Conservation (phyloP, 2,888 invertebrate species). For the Brassicogethes aeneus region DNA sequence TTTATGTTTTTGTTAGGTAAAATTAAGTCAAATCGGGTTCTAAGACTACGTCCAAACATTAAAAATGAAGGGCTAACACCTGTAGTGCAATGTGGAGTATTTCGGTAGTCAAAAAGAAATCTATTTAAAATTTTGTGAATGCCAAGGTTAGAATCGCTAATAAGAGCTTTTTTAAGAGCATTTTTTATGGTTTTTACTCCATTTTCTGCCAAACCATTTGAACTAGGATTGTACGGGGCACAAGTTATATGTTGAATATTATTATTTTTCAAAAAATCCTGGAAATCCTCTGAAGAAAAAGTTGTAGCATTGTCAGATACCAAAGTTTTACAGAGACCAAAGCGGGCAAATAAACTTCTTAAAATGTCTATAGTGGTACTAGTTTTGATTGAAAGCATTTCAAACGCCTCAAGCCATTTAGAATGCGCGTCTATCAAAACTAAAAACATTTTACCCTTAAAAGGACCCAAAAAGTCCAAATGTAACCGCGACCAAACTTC, state of each 20-base stretch:
- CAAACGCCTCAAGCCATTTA: constrained; percentile 20
- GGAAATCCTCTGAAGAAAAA: constrained; percentile 19
- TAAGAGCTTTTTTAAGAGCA: neutral
- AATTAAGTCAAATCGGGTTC: constrained; percentile 9
- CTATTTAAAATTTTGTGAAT: constrained; percentile 1
- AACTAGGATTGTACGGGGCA: constrained; percentile 12
- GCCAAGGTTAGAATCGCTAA: neutral
- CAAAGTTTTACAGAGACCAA: constrained; percentile 21
- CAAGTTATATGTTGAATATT: constrained; percentile 10
- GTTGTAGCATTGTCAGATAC: constrained; percentile 24
- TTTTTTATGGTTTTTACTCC: neutral
- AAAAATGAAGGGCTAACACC: constrained; percentile 9
- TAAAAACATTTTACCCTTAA: constrained; percentile 15
- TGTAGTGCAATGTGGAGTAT: constrained; percentile 10
- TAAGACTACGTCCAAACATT: constrained; percentile 8
- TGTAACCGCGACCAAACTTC: constrained; percentile 20
- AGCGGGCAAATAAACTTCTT: constrained; percentile 17
- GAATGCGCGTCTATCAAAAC: constrained; percentile 20
- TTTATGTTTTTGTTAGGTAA: neutral
- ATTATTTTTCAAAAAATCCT: constrained; percentile 10
- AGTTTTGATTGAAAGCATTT: constrained; percentile 14
- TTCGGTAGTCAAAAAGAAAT: constrained; percentile 12
- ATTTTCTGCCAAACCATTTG: constrained; percentile 9
- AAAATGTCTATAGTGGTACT: constrained; percentile 13
- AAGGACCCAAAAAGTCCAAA: constrained; percentile 20